Evolutionary conservation across 2,797 vertebrate species (phyloP).

Genomic region (Pogoniulus pusillus): DNA sequence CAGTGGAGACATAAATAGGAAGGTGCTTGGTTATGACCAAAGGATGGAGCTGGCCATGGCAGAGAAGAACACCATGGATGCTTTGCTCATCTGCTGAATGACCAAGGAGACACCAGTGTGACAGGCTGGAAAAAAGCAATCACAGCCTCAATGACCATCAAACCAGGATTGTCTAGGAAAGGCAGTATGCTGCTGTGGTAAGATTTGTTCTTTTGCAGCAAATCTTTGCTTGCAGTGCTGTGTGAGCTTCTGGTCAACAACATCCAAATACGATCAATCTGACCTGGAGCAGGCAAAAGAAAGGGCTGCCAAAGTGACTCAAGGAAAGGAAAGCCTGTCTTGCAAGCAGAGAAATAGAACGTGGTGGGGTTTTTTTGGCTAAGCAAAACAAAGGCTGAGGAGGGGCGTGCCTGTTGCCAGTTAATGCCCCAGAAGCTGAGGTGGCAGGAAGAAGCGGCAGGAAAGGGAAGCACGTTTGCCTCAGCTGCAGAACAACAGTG

Average conservation of each 20-base stretch:
- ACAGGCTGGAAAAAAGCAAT: background rate
- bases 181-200: background rate
- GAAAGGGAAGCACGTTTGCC: background rate
- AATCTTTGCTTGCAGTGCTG: background rate
- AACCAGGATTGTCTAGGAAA: background rate
- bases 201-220: rapidly evolving
- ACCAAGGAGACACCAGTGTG: rapidly evolving
- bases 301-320: background rate
- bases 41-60: background rate
- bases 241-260: background rate
- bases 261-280: background rate
- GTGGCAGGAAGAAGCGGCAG: background rate
- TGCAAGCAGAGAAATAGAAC: background rate
- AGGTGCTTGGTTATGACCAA: background rate
- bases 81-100: background rate
- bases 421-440: background rate
- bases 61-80: background rate
- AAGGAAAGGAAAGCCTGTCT: background rate
- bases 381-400: background rate
- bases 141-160: background rate
- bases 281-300: rapidly evolving
- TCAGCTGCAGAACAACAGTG: background rate
- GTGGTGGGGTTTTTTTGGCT: rapidly evolving
- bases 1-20: background rate
- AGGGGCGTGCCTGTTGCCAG: background rate